These are phyloP conservation scores for Cephus pulcher DNA, from an alignment of 2,888 invertebrate species.

Conservation along the genomic window DNA sequence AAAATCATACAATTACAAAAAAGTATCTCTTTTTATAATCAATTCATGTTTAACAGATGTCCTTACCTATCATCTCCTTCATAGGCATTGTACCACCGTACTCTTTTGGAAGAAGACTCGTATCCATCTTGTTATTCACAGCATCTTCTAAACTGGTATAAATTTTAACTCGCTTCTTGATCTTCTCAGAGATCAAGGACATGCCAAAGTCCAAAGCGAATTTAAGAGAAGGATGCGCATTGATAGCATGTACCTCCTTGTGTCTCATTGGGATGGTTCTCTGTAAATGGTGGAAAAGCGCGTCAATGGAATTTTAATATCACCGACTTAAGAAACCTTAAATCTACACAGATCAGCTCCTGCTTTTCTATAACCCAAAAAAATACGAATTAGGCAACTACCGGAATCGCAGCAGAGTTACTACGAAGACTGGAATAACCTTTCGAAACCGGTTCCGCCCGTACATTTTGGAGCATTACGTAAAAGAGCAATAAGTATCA, in stretches of 20 bases:
- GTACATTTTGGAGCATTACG: not conserved
- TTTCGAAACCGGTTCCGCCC: not conserved
- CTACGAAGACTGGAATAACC: not conserved
- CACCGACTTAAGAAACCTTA: not conserved
- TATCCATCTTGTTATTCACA: conserved; percentile 70
- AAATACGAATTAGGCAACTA: not conserved
- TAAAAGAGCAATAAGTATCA: not conserved
- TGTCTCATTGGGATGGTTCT: conserved; percentile 83
- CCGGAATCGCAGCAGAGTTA: too few species aligned
- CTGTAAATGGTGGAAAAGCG: conserved; percentile 62
- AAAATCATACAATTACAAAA: conserved; percentile 19
- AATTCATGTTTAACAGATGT: not conserved
- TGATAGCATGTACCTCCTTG: conserved; percentile 82
- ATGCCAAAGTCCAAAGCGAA: conserved; percentile 83
- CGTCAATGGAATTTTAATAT: not conserved
- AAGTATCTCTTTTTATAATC: not conserved
- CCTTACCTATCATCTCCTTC: conserved; percentile 83
- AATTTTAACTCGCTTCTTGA: conserved; percentile 76
- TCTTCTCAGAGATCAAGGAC: conserved; percentile 82
- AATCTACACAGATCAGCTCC: not conserved
- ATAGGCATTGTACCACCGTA: conserved; percentile 87
- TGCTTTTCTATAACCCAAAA: not conserved
- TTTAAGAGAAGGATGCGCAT: conserved; percentile 79
- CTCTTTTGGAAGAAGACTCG: conserved; percentile 79
- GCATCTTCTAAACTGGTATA: conserved; percentile 74